These are phyloP conservation scores for Tupaia tana DNA, from an alignment of 2,113 vertebrate genomes.

Conservation along the genomic window DNA sequence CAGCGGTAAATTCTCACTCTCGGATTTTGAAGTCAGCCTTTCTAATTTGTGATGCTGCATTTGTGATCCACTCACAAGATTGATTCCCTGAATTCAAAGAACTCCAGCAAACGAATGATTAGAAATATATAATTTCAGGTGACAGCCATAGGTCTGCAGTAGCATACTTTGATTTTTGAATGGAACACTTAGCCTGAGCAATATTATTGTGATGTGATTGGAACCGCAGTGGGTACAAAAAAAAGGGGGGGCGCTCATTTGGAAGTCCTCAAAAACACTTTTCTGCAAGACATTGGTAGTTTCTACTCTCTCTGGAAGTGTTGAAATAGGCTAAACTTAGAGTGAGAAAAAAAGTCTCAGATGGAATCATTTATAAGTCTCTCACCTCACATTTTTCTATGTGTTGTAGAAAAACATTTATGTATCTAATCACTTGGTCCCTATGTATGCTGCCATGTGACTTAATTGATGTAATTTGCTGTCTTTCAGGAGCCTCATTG, in stretches of 20 bases:
- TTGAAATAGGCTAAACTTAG: background rate
- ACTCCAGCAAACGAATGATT: background rate
- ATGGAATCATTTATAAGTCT: background rate
- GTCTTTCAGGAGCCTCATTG: background rate
- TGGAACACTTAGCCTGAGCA: background rate
- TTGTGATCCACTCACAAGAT: background rate
- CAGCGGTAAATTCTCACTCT: background rate
- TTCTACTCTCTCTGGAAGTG: background rate
- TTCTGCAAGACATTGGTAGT: background rate
- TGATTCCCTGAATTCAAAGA: background rate
- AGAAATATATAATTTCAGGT: conserved; percentile 31
- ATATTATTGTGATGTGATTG: background rate
- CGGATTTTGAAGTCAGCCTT: background rate
- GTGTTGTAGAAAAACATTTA: background rate
- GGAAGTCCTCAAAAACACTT: background rate
- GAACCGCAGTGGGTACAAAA: background rate
- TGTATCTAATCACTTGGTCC: background rate
- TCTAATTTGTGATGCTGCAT: background rate
- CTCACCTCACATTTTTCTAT: background rate
- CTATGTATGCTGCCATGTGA: background rate
- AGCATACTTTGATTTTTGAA: conserved; percentile 47
- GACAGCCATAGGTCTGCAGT: background rate
- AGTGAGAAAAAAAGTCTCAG: background rate
- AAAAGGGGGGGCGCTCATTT: background rate
- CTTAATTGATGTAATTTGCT: background rate